Percentiles rank a stretch among this genome's conserved stretches.
These are phyloP conservation scores for Hyperopisus bebe DNA, from an alignment of 2,113 vertebrate species.

Conservation along the genomic window DNA sequence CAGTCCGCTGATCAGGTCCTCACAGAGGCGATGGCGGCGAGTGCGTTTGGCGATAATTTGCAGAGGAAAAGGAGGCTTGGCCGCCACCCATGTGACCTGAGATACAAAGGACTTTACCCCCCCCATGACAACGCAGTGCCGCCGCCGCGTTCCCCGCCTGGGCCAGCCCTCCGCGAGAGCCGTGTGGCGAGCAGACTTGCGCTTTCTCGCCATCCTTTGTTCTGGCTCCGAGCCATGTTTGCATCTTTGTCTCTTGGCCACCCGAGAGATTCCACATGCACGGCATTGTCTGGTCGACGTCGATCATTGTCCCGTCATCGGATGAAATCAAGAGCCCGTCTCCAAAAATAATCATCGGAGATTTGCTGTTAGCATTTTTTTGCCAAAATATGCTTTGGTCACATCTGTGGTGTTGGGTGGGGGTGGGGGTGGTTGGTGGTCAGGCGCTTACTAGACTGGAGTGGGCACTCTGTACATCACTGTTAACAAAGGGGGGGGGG, in stretches of 20 bases:
- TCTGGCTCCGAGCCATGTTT: not conserved
- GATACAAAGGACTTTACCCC: not conserved
- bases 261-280: not conserved
- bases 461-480: not conserved
- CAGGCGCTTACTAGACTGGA: not conserved
- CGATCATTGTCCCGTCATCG: not conserved
- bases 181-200: not conserved
- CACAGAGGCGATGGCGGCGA: not conserved
- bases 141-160: no score
- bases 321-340: not conserved
- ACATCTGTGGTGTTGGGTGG: not conserved
- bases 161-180: not conserved
- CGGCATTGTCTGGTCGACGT: not conserved
- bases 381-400: constrained; percentile 1
- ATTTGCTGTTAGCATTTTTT: not conserved
- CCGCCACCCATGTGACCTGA: constrained; percentile 12
- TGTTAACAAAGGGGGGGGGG: not conserved
- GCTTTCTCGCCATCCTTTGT: constrained; percentile 9
- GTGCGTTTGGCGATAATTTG: not conserved
- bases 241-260: not conserved
- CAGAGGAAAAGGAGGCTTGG: not conserved
- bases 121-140: not conserved
- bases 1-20: not conserved
- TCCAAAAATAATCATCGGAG: not conserved
- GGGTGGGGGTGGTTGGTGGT: not conserved